These are phyloP conservation scores for Pheosia gnoma DNA, from an alignment of 2,888 invertebrate species.

Conservation along the genomic window DNA sequence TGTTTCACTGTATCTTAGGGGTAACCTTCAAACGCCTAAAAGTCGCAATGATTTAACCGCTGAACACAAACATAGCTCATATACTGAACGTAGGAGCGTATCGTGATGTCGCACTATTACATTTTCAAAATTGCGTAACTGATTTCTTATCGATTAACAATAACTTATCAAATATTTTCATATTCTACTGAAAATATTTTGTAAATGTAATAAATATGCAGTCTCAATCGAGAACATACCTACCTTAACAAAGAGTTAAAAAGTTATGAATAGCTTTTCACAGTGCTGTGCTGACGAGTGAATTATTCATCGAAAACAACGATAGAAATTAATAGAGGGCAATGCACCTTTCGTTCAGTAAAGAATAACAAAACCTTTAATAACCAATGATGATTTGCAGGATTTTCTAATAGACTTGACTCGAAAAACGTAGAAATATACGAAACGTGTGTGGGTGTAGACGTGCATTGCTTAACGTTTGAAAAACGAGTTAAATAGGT, in stretches of 20 bases:
- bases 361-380: slow-evolving; percentile 27
- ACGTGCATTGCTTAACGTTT: slow-evolving; percentile 13
- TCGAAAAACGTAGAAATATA: slow-evolving; percentile 15
- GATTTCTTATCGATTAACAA: slow-evolving; percentile 30
- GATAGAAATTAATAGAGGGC: background rate
- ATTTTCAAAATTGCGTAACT: slow-evolving; percentile 45
- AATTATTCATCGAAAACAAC: slow-evolving; percentile 1
- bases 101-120: slow-evolving; percentile 61
- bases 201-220: background rate
- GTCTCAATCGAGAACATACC: background rate
- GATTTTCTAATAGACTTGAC: slow-evolving; percentile 18
- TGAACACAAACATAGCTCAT: slow-evolving; percentile 21
- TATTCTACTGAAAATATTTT: background rate
- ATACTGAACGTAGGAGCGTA: slow-evolving; percentile 38
- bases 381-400: slow-evolving; percentile 54
- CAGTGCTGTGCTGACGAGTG: background rate
- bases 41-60: background rate
- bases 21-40: background rate
- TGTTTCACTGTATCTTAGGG: background rate
- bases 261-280: slow-evolving; percentile 12
- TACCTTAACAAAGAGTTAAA: background rate
- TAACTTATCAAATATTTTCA: background rate
- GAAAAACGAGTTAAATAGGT: background rate
- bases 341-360: background rate
- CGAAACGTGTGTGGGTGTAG: slow-evolving; percentile 14